These are phyloP conservation scores for Etia nguti DNA, from an alignment of 2,113 vertebrate genomes.

Conservation along the genomic window DNA sequence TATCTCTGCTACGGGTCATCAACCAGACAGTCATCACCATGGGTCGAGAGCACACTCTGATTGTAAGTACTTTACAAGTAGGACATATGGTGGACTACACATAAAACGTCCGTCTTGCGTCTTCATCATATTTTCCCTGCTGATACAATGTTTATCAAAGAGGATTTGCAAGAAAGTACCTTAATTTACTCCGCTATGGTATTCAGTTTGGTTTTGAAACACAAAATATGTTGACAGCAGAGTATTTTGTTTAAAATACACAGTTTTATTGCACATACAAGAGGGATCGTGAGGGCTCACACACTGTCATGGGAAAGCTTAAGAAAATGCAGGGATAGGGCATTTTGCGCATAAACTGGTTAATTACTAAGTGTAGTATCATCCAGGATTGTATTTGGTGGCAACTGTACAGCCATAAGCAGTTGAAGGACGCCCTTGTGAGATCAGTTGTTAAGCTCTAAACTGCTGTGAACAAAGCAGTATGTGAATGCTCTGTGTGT, in stretches of 20 bases:
- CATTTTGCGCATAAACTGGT: constrained; percentile 1
- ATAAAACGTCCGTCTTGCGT: not conserved
- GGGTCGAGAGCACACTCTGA: constrained; percentile 85
- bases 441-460: constrained; percentile 15
- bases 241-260: constrained; percentile 62
- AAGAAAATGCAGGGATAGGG: constrained; percentile 35
- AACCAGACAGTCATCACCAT: constrained; percentile 89
- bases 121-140: not conserved
- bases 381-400: constrained; percentile 25
- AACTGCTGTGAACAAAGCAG: constrained; percentile 6
- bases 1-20: constrained; percentile 83
- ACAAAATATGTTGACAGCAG: constrained; percentile 6
- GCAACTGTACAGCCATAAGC: constrained; percentile 21
- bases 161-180: not conserved
- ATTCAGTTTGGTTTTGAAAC: not conserved
- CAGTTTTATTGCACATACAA: constrained; percentile 68
- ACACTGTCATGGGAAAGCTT: constrained; percentile 12
- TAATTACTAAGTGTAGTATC: constrained; percentile 20
- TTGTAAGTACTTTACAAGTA: constrained; percentile 79
- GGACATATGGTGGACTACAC: not conserved
- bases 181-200: not conserved
- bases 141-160: not conserved
- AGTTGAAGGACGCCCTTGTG: constrained; percentile 5
- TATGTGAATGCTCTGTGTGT: not conserved
- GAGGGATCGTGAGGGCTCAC: constrained; percentile 36